phyloP scores from a whole-genome alignment of 1,140 invertebrate genomes.

The Spodoptera frugiperda region DNA sequence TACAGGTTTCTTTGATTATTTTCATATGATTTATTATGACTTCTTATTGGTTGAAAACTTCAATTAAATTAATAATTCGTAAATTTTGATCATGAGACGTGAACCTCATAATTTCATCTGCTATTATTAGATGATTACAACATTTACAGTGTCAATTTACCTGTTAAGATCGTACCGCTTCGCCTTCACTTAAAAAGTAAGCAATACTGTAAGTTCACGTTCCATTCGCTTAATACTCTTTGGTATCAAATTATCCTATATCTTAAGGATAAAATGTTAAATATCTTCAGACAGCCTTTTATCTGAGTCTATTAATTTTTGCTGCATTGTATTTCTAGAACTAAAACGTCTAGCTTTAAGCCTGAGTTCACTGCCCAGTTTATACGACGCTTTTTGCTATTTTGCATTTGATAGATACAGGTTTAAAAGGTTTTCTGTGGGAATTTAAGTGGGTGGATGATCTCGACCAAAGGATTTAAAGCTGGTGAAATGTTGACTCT shows the following conservation, averaged over 20 bases:
- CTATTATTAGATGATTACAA: too few relatives aligned
- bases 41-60: too few relatives aligned
- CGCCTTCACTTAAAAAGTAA: not conserved
- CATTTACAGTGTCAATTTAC: too few relatives aligned
- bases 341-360: conserved; percentile 27
- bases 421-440: conserved; percentile 33
- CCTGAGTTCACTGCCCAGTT: conserved; percentile 16
- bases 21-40: too few relatives aligned
- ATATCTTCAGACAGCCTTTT: conserved; percentile 34
- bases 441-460: conserved; percentile 16
- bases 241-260: conserved; percentile 44
- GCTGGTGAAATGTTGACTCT: not conserved
- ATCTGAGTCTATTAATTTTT: conserved; percentile 38
- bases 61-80: too few relatives aligned
- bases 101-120: too few relatives aligned
- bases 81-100: too few relatives aligned
- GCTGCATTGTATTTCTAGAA: conserved; percentile 23
- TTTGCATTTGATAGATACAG: conserved; percentile 33
- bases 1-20: too few relatives aligned
- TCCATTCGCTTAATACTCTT: not conserved
- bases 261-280: conserved; percentile 35
- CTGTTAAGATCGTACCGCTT: too few relatives aligned
- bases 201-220: not conserved
- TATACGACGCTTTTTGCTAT: conserved; percentile 20
- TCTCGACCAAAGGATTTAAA: not conserved